Evolutionary conservation across 2,113 vertebrate genomes (phyloP), one percentile per base, ranked within the genome.

Genomic region (Mesembrinibis cayennensis): DNA sequence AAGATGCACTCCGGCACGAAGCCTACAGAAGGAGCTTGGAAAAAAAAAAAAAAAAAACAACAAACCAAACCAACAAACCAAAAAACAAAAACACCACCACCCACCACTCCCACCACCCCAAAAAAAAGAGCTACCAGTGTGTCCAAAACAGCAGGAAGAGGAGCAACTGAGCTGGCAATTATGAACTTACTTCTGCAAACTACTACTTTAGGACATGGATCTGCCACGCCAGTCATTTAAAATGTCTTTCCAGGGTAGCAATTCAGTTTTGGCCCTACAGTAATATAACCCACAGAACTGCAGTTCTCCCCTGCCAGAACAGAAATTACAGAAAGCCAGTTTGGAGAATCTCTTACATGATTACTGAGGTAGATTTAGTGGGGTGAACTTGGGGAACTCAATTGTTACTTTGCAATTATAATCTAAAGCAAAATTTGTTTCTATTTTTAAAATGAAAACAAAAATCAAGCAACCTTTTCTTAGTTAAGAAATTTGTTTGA

Each of bases 1-100:
- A 96, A 97, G 95, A 98, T 98, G 97, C 97, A 97, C 82, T 42
- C 88, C 92, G 98, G 96, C 96, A 82, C 82, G 55, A 66, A 86
- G 92, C 96, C 95, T 77, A 86, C 93, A 90, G 95, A 82, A 90
- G 89, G 63, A 96, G 88, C 73, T 77, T 42, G 95, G 52, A 56
- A 49, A 49, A 63, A 58, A 62, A 62, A 72, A 45, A 42, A 10
- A 9, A 47, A 47, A 6, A 47, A 47, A 13, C 22, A 50, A 50
- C 40, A 42, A 12, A 42, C 12, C 40, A 49, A 49, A 49, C 25
- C 44, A 45, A 42, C 65, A 74, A 77, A 72, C 53, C 49, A 42
- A 70, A 56, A 80, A 86, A 86, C 83, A 82, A 85, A 82, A 83
- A n/a, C 90, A 50, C 11, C 26, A 17, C 38, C 11, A 10, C 52